These are phyloP conservation scores for Steromphala cineraria DNA, from an alignment of 2,888 invertebrate species.

Conservation along the genomic window DNA sequence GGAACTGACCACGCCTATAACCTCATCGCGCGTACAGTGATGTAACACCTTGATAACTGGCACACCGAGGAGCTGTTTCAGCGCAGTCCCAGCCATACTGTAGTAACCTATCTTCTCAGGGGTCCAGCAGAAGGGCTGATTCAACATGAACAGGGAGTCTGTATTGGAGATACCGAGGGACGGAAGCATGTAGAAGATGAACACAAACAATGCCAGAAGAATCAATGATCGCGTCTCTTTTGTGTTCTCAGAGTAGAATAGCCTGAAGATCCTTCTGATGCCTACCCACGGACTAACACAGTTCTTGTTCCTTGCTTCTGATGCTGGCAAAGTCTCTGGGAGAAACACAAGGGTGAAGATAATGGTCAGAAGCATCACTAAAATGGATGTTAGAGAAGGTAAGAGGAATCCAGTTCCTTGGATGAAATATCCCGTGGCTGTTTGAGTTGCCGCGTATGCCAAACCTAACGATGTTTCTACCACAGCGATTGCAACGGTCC, in stretches of 20 bases:
- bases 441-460: conserved; percentile 26
- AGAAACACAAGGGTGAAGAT: neutral
- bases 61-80: conserved; percentile 30
- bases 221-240: neutral
- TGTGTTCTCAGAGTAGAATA: neutral
- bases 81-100: conserved; percentile 25
- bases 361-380: neutral
- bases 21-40: conserved; percentile 31
- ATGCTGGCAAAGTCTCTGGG: neutral
- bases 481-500: conserved; percentile 36
- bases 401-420: neutral
- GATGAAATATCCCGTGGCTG: conserved; percentile 39
- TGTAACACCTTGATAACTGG: conserved; percentile 29
- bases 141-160: conserved; percentile 39
- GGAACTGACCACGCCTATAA: conserved; percentile 30
- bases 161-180: conserved; percentile 9
- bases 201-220: conserved; percentile 28
- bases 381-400: neutral
- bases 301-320: neutral
- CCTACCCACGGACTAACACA: neutral
- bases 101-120: conserved; percentile 39
- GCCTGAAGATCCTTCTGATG: neutral
- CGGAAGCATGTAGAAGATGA: conserved; percentile 17
- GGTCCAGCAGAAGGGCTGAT: conserved; percentile 45
- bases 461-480: conserved; percentile 29